These are phyloP conservation scores for Amphiprion percula DNA, from an alignment of 2,113 vertebrate genomes.

Conservation along the genomic window DNA sequence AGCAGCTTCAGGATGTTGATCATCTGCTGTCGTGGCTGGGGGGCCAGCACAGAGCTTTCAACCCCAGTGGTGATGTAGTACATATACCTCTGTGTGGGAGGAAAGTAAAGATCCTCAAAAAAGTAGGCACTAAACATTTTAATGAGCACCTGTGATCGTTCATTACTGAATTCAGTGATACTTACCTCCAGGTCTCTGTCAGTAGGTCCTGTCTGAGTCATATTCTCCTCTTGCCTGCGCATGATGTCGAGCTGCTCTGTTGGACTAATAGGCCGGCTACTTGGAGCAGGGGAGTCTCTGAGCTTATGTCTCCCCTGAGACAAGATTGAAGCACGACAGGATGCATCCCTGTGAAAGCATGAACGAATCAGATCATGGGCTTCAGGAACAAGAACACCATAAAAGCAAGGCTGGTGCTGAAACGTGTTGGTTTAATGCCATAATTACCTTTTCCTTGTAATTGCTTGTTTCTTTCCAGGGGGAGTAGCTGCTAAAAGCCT, in stretches of 20 bases:
- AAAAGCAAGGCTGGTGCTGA: constrained; percentile 2
- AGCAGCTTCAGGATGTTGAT: constrained; percentile 81
- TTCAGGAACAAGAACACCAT: constrained; percentile 1
- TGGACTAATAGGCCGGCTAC: constrained; percentile 85
- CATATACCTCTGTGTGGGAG: constrained; percentile 86
- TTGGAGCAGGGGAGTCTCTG: constrained; percentile 23
- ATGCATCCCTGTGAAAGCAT: constrained; percentile 36
- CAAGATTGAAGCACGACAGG: neutral
- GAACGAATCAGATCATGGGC: constrained; percentile 9
- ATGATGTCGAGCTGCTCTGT: constrained; percentile 88
- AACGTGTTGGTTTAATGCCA: neutral
- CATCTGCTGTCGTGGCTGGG: constrained; percentile 83
- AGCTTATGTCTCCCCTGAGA: neutral
- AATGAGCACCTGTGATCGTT: neutral
- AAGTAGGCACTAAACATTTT: neutral
- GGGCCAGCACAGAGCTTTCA: constrained; percentile 85
- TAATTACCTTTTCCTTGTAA: constrained; percentile 42
- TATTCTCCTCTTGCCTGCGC: constrained; percentile 81
- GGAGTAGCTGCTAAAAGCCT: constrained; percentile 67
- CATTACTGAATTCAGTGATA: neutral
- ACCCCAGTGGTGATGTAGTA: constrained; percentile 88
- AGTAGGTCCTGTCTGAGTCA: constrained; percentile 75
- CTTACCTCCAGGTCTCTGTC: constrained; percentile 87
- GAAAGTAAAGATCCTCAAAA: constrained; percentile 14
- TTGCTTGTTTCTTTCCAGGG: constrained; percentile 72